Base-by-base conservation (phyloP, 1,140 invertebrate species). In the Drosophila tsacasi region DNA sequence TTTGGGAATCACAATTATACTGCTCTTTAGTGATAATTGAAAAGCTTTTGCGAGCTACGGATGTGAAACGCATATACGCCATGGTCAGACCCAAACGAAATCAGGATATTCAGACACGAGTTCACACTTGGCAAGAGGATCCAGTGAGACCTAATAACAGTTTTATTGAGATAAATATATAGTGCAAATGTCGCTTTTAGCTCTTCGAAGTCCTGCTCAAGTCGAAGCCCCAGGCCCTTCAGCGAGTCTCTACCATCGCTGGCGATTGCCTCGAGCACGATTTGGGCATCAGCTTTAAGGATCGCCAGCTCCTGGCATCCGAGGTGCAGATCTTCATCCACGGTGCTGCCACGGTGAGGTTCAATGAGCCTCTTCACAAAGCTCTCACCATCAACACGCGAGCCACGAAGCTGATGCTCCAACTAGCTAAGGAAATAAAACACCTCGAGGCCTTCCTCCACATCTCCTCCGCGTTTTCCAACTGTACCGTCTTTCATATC, bases 311-410 rank as follows among this genome's bases (percentile, higher is more conserved):
- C 0, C 64, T 92, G 3, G 15, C 35, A 1, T 59, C 76, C 8
- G 54, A 95, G 50, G 94, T 97, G 4, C 72, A 95, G 15, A 93
- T 98, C 25, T 95, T 98, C 0, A 96, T 98, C 80, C 97, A 98
- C 80, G 95, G 95, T 10, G 98, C 98, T 0, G 98, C 98, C 0
- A 98, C 97, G 2, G 95, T 98, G 8, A 72, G 62, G 93, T 98
- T 98, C 93, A 96, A 97, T 79, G 97, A 98, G 86, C 95, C 95
- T 0, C 93, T 98, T 12, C 95, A 95, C 86, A 89, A 93, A 6
- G 94, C 95, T 0, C 91, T 95, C 0, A 93, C 93, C 2, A 92
- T 96, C 27, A 96, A 96, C 74, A 94, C 95, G 0, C 91, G 94
- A 15, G 95, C 95, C 1, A 95, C 95, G 0, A 94, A 94, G 8